Base-by-base conservation (phyloP, 2,797 vertebrate genomes). In the Xiphorhynchus erythropygius region DNA sequence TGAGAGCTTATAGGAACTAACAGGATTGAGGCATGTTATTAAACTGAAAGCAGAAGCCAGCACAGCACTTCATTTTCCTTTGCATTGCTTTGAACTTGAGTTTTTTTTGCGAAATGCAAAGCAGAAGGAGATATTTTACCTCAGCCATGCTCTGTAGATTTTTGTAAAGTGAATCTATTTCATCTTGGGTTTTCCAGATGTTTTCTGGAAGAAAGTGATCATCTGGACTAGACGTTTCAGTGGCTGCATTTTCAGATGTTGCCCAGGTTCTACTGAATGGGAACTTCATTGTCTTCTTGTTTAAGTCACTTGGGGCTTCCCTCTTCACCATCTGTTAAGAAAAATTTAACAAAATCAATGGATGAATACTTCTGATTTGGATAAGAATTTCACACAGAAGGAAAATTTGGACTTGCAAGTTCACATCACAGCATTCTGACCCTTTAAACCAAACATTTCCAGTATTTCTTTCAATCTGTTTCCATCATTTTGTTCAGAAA, bases 201-300 rank as follows among this genome's bases (percentile, higher is more conserved):
- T 98, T 98, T n/a, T 98, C 97, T 55, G 97, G 97, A 92, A 98
- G 97, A 97, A 99, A 98, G 90, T 98, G 97, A 7, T 94, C 95
- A 91, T 99, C 98, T 71, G 63, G 14, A 63, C 96, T 83, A 64
- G 91, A 76, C 2, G 30, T 79, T 75, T 53, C 90, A n/a, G 97
- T 32, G 11, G 92, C 92, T 12, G 96, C 79, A 79, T 97, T 96
- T 97, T 98, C 98, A n/a, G 95, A 55, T 4, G 97, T 97, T 41
- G 91, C 44, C 35, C 94, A 81, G 7, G 97, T 98, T 84, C 95
- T 96, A 37, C 94, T 85, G 97, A 44, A 98, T 71, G 32, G 74
- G 4, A 97, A 87, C 12, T 97, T 97, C 70, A 85, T 76, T 71
- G 95, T 30, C 93, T 95, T 98, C 50, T 70, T 93, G 42, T 41